phyloP scores from a whole-genome alignment of 2,888 invertebrate genomes.

The Cabera pusaria region DNA sequence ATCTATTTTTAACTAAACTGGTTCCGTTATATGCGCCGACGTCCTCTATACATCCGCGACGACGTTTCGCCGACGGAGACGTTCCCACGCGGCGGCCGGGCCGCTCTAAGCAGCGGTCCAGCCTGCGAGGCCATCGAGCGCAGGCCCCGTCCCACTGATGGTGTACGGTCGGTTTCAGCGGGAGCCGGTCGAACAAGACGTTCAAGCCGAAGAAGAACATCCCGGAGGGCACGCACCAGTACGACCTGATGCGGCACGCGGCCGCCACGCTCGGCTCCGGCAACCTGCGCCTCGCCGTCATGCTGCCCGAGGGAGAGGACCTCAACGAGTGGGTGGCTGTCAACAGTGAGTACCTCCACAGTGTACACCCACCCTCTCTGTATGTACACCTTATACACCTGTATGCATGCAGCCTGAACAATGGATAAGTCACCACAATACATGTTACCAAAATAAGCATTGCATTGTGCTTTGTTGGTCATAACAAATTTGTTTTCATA shows the following conservation, averaged over 20 bases:
- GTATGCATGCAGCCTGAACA: no score
- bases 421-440: no score
- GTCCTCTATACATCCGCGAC: constrained; percentile 64
- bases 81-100: no score
- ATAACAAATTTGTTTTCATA: no score
- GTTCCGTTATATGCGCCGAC: constrained; percentile 51
- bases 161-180: constrained; percentile 69
- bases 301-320: constrained; percentile 99
- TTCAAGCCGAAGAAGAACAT: constrained; percentile 99
- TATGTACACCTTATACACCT: no score
- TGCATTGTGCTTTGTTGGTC: no score
- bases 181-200: constrained; percentile 96
- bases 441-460: no score
- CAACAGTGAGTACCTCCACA: constrained; percentile 94
- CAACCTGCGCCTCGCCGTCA: constrained; percentile 97
- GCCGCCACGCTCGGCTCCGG: constrained; percentile 99
- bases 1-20: constrained; percentile 65
- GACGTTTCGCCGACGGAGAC: constrained; percentile 34
- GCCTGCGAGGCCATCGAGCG: constrained; percentile 11
- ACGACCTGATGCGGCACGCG: constrained; percentile 99
- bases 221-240: constrained; percentile 98
- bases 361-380: neutral
- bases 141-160: neutral
- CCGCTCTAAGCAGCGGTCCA: constrained; percentile 1
- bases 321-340: constrained; percentile 99